Evolutionary conservation across 2,113 vertebrate genomes (phyloP), one percentile per base, ranked within the genome.

Genomic region (Circaetus gallicus): DNA sequence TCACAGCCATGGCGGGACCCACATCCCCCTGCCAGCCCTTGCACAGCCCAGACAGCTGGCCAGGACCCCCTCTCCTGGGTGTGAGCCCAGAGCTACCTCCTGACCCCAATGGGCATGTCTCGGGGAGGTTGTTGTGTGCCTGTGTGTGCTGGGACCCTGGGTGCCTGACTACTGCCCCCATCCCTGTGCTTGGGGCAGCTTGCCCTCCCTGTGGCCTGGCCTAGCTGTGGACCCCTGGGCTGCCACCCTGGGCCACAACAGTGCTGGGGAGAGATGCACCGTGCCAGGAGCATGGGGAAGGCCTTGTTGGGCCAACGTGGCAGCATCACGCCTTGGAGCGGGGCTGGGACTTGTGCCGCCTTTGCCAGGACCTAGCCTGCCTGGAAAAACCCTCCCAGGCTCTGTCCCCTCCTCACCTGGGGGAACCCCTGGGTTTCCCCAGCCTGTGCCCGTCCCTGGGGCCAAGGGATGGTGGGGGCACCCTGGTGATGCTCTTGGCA

Each of bases 211-310:
- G 3, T 24, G 15, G 31, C 6, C 49, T 66, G 63, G 29, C 15
- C 59, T 45, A 5, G 1, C 22, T 5, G 5, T 66, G 49, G 40
- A 76, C 16, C 17, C 16, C 13, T 1, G 4, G 21, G 32, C 53
- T 76, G 52, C 16, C 42, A 9, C 13, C 49, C 16, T 31, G 56
- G 47, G 59, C 13, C 22, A 40, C 11, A 9, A 0, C 3, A 4
- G 34, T 14, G 22, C 83, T 71, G 63, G 50, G 55, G 38, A 50
- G 45, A 25, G 77, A 74, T 6, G 5, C 0, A 2, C 26, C 0
- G 0, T 42, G 18, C 56, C 0, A 0, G 52, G 59, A 89, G 32
- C 19, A 5, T 0, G 3, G 83, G 26, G 43, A 71, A 69, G 73
- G 47, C 72, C 42, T 59, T 25, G 34, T 31, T 49, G 83, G 90